Evolutionary conservation across 2,888 invertebrate species (phyloP).

Genomic region (Pimpla rufipes): DNA sequence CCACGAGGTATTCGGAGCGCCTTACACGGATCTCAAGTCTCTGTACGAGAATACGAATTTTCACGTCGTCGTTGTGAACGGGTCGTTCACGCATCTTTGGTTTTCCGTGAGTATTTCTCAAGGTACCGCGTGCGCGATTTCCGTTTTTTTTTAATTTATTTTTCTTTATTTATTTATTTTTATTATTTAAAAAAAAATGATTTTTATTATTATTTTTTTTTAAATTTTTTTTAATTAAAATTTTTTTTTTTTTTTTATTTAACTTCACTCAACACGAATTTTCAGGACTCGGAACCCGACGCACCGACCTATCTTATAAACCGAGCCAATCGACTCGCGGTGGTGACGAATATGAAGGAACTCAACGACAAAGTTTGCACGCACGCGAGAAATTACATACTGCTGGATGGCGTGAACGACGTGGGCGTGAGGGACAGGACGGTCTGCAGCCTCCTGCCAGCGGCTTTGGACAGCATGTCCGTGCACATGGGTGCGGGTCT

Average conservation of each 20-base stretch:
- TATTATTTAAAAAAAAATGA: too few species aligned
- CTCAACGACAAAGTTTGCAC: not conserved
- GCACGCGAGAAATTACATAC: not conserved
- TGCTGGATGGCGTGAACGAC: not conserved
- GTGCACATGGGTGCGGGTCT: not conserved
- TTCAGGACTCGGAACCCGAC: not conserved
- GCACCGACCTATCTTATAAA: not conserved
- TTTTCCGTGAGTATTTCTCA: not conserved
- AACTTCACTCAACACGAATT: too few species aligned
- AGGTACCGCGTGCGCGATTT: too few species aligned
- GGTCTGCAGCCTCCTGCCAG: not conserved
- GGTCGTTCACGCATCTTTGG: not conserved
- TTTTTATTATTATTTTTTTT: too few species aligned
- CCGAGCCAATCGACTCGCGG: not conserved
- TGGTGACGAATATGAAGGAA: not conserved
- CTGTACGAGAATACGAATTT: not conserved
- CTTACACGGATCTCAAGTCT: not conserved
- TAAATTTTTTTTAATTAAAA: too few species aligned
- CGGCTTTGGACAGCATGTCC: not conserved
- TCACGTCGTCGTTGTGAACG: not conserved
- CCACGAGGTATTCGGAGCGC: conserved; percentile 5
- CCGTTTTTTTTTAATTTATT: too few species aligned
- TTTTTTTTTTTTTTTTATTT: too few species aligned
- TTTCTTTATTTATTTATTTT: too few species aligned
- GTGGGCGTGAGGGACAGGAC: not conserved